These are phyloP conservation scores for Camptogramma bilineatum DNA, from an alignment of 2,888 invertebrate species.

Conservation along the genomic window DNA sequence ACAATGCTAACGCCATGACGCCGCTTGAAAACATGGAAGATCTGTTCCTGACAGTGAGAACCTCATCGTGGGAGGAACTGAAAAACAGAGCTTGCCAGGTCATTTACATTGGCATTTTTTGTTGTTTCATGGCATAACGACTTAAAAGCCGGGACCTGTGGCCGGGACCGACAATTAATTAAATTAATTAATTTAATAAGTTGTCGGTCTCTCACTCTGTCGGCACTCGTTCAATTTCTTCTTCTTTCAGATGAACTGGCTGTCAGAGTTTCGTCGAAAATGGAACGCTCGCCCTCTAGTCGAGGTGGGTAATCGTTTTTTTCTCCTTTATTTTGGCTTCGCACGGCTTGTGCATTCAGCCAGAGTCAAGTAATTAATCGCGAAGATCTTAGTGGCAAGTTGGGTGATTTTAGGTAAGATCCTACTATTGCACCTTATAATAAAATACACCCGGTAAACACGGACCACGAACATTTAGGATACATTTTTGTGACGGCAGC, in stretches of 20 bases:
- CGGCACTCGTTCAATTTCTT: not conserved
- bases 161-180: too few species aligned
- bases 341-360: too few species aligned
- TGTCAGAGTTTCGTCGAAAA: conserved; percentile 3
- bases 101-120: not conserved
- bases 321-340: too few species aligned
- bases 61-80: not conserved
- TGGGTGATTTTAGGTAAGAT: too few species aligned
- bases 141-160: too few species aligned
- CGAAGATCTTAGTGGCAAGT: too few species aligned
- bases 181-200: too few species aligned
- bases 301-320: conserved; percentile 39
- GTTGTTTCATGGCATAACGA: too few species aligned
- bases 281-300: conserved; percentile 21
- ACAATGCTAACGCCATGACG: not conserved
- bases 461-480: too few species aligned
- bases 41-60: not conserved
- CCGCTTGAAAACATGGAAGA: not conserved
- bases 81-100: not conserved
- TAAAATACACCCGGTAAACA: too few species aligned
- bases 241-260: not conserved
- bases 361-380: too few species aligned
- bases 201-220: not conserved
- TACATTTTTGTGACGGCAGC: not conserved
- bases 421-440: too few species aligned